Base-by-base conservation (phyloP, 2,113 vertebrate genomes). In the Corythornis madagascariensis region DNA sequence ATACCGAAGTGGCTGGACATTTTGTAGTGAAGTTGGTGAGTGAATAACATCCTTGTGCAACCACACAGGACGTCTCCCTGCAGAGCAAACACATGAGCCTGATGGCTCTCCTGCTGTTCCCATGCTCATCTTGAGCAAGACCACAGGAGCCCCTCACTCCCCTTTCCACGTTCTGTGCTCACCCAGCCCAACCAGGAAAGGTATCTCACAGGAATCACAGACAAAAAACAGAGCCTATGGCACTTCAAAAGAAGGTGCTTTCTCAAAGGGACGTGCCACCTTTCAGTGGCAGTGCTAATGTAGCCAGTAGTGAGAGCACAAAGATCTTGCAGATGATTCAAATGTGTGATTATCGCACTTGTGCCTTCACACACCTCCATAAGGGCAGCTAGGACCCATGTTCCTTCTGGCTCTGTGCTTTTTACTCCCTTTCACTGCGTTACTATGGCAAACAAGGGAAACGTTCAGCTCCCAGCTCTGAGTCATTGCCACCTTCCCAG, bases 281-380 rank as follows among this genome's bases (percentile, higher is more conserved):
- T 33, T 35, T 61, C 76, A 80, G 17, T 0, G 0, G 16, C 8
- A 3, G 2, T 0, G 0, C 6, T 31, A 71, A 65, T 0, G 0
- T 21, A 35, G 48, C 22, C 1, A 0, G 22, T 19, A 47, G 40
- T 6, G n/a, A 82, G 48, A 87, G 11, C 0, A 0, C 60, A 74
- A 22, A 40, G 40, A 64, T 53, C 25, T 89, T 89, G 73, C 40
- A 3, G 42, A 63, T 25, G 14, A 82, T 52, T 92, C 91, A 56
- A 56, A 92, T 28, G 67, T 93, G 92, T 87, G 84, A 94, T 86
- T 93, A 71, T 89, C 18, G 0, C 81, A 71, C 56, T 74, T 0
- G 2, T 83, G 67, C n/a, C 84, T 80, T 91, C 75, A 83, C 71
- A 66, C 78, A 73, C 20, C 43, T 67, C 64, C 0, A 0, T 66